A percentile compares a stretch with the other conserved stretches of the same genome.
Conservation (phyloP, 2,797 vertebrate species). For the Oreochromis mossambicus region DNA sequence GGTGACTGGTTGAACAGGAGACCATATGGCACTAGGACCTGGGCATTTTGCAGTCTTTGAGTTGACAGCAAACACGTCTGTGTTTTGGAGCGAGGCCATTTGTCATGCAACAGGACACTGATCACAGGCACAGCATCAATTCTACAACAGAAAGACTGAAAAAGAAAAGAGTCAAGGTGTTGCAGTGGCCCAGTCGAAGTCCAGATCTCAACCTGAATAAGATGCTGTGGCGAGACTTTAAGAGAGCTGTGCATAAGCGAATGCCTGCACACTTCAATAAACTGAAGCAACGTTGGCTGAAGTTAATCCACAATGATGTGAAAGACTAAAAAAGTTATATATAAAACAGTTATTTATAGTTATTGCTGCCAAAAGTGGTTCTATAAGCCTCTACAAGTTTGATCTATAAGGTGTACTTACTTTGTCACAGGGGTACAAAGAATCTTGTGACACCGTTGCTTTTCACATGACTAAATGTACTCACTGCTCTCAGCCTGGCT, state of each 20-base stretch:
- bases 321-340: neutral
- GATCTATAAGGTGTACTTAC: neutral
- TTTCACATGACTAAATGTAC: neutral
- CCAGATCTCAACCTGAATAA: neutral
- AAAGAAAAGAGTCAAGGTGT: neutral
- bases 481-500: neutral
- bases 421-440: neutral
- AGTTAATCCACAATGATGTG: neutral
- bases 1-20: neutral
- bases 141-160: neutral
- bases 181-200: neutral
- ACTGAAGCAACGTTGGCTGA: neutral
- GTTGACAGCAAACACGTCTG: neutral
- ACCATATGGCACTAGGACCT: neutral
- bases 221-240: neutral
- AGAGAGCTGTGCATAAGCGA: neutral
- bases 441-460: neutral
- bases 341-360: neutral
- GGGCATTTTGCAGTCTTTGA: neutral
- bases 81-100: neutral
- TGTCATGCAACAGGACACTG: neutral
- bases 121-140: neutral
- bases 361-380: neutral
- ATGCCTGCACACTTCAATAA: neutral
- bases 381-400: neutral